Conservation (phyloP, 2,113 vertebrate species). For the Coracopsis vasa region DNA sequence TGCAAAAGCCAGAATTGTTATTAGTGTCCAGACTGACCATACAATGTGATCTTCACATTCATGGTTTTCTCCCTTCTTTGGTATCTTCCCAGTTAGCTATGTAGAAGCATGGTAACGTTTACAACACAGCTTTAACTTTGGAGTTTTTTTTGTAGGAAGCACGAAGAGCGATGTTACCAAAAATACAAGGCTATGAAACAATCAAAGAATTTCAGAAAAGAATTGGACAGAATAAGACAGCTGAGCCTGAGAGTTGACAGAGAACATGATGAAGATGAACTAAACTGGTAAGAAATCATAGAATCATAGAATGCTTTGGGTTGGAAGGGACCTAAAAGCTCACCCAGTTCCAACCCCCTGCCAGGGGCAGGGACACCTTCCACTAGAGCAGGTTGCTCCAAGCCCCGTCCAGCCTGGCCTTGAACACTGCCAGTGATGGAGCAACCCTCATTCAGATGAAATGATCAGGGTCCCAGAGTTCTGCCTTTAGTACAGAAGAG, state of each 20-base stretch:
- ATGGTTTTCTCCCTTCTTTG: neutral
- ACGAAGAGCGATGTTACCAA: slow-evolving; percentile 63
- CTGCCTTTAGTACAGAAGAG: neutral
- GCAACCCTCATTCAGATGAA: neutral
- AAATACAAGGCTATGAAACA: slow-evolving; percentile 56
- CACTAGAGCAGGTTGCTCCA: neutral
- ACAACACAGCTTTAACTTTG: neutral
- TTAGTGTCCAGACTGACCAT: neutral
- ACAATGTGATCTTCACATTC: neutral
- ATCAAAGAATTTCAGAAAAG: slow-evolving; percentile 47
- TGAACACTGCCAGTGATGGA: neutral
- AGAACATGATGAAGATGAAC: neutral
- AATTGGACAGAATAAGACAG: slow-evolving; percentile 55
- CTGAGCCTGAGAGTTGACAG: neutral
- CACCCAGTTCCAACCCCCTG: neutral
- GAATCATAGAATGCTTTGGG: neutral
- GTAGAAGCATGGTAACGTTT: neutral
- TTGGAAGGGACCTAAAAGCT: neutral
- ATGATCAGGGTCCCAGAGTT: neutral
- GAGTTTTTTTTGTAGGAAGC: slow-evolving; percentile 43
- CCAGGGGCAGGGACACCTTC: neutral
- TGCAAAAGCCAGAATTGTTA: neutral
- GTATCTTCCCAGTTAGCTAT: neutral
- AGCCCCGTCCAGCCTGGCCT: neutral
- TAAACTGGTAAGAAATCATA: slow-evolving; percentile 55